Evolutionary conservation across 2,888 invertebrate genomes (phyloP).

Genomic region (Erebia aethiops): DNA sequence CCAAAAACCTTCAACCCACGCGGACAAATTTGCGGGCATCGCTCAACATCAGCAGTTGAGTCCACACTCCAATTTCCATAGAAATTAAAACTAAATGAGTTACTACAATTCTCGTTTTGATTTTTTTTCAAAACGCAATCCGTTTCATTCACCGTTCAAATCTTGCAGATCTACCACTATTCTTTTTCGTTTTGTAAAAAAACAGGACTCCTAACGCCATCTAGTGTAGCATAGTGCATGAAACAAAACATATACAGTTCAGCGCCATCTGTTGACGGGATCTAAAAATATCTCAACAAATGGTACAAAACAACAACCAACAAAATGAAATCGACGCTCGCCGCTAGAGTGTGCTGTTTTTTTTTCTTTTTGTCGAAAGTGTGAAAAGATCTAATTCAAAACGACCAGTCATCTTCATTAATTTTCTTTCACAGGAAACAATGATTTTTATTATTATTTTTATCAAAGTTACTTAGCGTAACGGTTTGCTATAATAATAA

Average conservation of each 20-base stretch:
- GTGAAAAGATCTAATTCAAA: constrained; percentile 15
- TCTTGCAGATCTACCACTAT: not conserved
- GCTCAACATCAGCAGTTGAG: no score
- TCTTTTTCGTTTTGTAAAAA: constrained; percentile 36
- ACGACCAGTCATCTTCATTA: constrained; percentile 28
- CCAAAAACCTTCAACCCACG: no score
- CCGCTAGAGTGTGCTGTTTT: constrained; percentile 71
- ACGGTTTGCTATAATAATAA: not conserved
- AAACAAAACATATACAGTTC: not conserved
- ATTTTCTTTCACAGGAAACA: constrained; percentile 22
- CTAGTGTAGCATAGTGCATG: constrained; percentile 41
- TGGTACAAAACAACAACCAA: constrained; percentile 51
- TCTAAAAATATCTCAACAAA: constrained; percentile 17
- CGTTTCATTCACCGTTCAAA: not conserved
- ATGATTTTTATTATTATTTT: constrained; percentile 17
- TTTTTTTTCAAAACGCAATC: not conserved
- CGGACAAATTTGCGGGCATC: no score
- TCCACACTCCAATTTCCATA: no score
- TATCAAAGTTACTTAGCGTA: not conserved
- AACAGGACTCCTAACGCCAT: constrained; percentile 50
- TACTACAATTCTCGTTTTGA: no score
- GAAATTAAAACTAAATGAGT: no score
- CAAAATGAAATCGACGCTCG: constrained; percentile 43
- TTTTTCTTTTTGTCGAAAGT: constrained; percentile 52
- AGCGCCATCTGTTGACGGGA: constrained; percentile 49